Evolutionary conservation across 2,797 vertebrate species (phyloP), one percentile per base, ranked within the genome.

Genomic region (Silurus lanzhouensis): DNA sequence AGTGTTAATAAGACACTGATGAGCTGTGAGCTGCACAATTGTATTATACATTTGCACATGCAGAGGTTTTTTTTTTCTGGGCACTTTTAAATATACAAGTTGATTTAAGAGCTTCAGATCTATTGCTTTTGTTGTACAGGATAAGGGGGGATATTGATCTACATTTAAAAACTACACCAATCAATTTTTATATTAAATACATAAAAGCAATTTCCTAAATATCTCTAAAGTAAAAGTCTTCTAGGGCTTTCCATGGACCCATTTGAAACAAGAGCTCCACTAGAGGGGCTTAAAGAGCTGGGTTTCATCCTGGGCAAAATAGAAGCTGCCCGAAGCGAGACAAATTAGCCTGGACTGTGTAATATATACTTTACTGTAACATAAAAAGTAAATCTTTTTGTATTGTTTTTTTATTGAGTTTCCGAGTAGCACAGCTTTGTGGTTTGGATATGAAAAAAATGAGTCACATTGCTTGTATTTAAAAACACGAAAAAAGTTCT

Each of bases 201-300:
- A 58, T 55, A 75, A 55, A 3, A 55, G n/a, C 72, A 22, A 17
- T 12, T 31, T 60, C 27, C 8, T 22, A 60, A 77, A 58, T 31
- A 76, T 58, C 12, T 31, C 52, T 17, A 76, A 20, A 27, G 22
- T 61, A 20, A 60, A 77, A 60, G 27, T 19, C 68, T 48, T 68
- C 61, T 31, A 14, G 27, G 46, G 52, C 3, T 76, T 57, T 76
- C 72, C 27, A 27, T 44, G 13, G 6, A 68, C 7, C 20, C n/a
- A 27, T 66, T 38, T 13, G 60, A 52, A 7, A n/a, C 0, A 2
- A 48, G 14, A 85, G 57, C 57, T 85, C 71, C 85, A 31, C 31
- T 68, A 86, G 85, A 87, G 58, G 81, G 83, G 20, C 27, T 52
- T 52, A 52, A n/a, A 82, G 66, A 83, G 67, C 25, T 57, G n/a